Percentiles rank a stretch among this genome's conserved stretches.
Evolutionary conservation across 1,140 invertebrate genomes (phyloP).

Genomic region (Drosophila santomea): DNA sequence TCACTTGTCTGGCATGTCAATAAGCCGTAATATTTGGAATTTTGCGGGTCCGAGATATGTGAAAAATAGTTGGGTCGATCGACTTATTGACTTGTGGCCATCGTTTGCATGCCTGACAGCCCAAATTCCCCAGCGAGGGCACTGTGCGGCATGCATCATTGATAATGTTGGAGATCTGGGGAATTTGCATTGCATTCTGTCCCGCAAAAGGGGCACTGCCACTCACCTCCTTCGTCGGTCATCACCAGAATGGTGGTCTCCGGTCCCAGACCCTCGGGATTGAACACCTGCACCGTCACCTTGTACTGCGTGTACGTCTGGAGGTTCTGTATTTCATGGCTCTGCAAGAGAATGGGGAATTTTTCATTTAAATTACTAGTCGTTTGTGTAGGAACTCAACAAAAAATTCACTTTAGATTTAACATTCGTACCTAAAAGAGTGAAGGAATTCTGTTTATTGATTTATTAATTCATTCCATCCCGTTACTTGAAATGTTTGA

Average conservation of each 20-base stretch:
- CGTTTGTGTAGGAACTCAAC: not conserved
- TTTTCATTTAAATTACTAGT: not conserved
- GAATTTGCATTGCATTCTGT: constrained; percentile 22
- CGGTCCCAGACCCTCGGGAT: constrained; percentile 90
- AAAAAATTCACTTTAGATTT: too few relatives aligned
- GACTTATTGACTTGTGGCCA: constrained; percentile 52
- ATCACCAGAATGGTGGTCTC: constrained; percentile 90
- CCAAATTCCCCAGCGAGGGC: constrained; percentile 13
- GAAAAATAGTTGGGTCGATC: constrained; percentile 33
- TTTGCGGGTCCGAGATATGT: constrained; percentile 36
- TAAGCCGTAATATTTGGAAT: constrained; percentile 46
- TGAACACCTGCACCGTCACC: constrained; percentile 91
- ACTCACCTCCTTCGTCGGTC: constrained; percentile 92
- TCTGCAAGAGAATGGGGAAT: constrained; percentile 85
- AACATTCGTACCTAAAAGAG: too few relatives aligned
- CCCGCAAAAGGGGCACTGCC: not conserved
- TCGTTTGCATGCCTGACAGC: constrained; percentile 24
- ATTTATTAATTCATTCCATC: too few relatives aligned
- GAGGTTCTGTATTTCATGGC: constrained; percentile 89
- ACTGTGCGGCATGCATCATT: constrained; percentile 44
- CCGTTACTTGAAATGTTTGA: not conserved
- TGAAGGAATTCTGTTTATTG: too few relatives aligned
- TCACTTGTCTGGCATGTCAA: constrained; percentile 56
- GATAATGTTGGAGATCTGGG: constrained; percentile 23
- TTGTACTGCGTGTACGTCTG: constrained; percentile 91